Evolutionary conservation across 2,888 invertebrate genomes (phyloP).

Genomic region (Drosophila prostipennis): DNA sequence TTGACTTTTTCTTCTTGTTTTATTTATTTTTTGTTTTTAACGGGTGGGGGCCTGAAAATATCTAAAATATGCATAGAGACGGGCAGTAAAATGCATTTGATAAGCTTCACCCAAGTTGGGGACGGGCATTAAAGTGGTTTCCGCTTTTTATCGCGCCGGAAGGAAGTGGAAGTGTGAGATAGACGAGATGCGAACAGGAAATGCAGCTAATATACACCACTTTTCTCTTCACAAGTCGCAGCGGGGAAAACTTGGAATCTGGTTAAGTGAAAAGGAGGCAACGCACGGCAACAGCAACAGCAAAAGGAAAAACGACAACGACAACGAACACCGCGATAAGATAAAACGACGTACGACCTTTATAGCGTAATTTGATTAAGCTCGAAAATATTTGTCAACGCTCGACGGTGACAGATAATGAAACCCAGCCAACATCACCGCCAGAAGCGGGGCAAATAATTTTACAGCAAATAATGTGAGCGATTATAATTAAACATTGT

Average conservation of each 20-base stretch:
- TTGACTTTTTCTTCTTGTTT: conserved; percentile 47
- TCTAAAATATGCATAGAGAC: conserved; percentile 58
- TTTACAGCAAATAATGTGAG: conserved; percentile 42
- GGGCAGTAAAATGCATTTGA: conserved; percentile 66
- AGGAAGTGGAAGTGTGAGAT: conserved; percentile 72
- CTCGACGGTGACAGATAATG: conserved; percentile 56
- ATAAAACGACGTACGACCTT: conserved; percentile 77
- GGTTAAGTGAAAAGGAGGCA: conserved; percentile 28
- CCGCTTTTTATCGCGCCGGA: conserved; percentile 74
- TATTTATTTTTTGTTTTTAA: not conserved
- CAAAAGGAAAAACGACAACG: conserved; percentile 17
- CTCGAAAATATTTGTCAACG: conserved; percentile 74
- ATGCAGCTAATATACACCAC: conserved; percentile 70
- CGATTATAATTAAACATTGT: conserved; percentile 47
- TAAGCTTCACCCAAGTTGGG: conserved; percentile 63
- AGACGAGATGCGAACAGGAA: conserved; percentile 63
- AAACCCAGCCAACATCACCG: conserved; percentile 19
- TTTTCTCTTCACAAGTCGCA: conserved; percentile 56
- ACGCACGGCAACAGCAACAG: conserved; percentile 27
- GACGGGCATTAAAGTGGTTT: conserved; percentile 54
- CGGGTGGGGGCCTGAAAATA: conserved; percentile 30
- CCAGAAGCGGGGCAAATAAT: conserved; percentile 31
- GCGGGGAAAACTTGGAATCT: conserved; percentile 29
- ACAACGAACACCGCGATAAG: conserved; percentile 55
- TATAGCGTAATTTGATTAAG: conserved; percentile 80